Evolutionary conservation across 2,888 invertebrate genomes (phyloP).

Genomic region (Idaea dimidiata): DNA sequence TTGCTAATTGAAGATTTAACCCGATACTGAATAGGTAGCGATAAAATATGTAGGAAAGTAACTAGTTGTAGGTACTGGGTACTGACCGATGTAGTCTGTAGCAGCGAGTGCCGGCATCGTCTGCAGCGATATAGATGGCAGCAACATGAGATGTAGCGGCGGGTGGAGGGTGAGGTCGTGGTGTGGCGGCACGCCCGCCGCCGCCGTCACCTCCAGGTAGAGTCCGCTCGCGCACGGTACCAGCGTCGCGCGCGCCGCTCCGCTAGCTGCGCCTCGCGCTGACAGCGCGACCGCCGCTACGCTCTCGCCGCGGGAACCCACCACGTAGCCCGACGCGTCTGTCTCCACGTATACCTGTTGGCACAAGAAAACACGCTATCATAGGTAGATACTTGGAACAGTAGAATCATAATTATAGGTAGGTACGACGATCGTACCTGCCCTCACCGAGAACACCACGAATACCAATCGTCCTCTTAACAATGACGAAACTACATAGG

Average conservation of each 20-base stretch:
- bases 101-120: background rate
- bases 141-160: background rate
- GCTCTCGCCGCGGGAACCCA: slow-evolving; percentile 23
- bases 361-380: background rate
- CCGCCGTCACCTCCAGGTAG: too few relatives aligned
- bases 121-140: background rate
- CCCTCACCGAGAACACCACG: too few relatives aligned
- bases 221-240: too few relatives aligned
- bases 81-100: background rate
- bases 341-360: slow-evolving; percentile 49
- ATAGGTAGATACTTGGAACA: too few relatives aligned
- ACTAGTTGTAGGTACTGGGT: background rate
- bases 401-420: too few relatives aligned
- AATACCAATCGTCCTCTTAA: too few relatives aligned
- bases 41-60: too few relatives aligned
- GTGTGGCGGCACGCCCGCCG: too few relatives aligned
- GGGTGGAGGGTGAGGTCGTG: slow-evolving; percentile 79
- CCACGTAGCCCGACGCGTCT: slow-evolving; percentile 39
- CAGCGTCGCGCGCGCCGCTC: slow-evolving; percentile 76
- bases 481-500: too few relatives aligned
- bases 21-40: background rate
- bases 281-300: slow-evolving; percentile 48
- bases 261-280: slow-evolving; percentile 58
- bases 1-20: too few relatives aligned
- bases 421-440: too few relatives aligned